A percentile compares a stretch with the other conserved stretches of the same genome.
These are phyloP conservation scores for Sinodicranocentrus sp. DNA, from an alignment of 2,888 invertebrate species.

Conservation along the genomic window DNA sequence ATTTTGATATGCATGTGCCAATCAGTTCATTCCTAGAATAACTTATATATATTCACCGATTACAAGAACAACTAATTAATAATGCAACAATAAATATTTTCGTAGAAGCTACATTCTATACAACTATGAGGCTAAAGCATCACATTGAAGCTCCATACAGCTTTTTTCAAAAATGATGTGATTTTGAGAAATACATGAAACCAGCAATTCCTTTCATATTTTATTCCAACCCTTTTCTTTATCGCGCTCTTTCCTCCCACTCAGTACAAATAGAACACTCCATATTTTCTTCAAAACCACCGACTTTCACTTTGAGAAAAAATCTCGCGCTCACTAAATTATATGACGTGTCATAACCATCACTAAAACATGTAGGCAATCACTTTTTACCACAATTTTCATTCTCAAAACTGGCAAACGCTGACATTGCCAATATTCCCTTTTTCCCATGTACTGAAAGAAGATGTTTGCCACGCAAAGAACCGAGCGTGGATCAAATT, in stretches of 20 bases:
- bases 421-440: conserved; percentile 17
- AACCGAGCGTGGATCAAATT: not conserved
- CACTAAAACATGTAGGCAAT: not conserved
- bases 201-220: not conserved
- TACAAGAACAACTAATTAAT: no score
- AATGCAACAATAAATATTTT: no score
- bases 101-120: no score
- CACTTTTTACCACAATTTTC: not conserved
- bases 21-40: no score
- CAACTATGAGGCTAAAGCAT: no score
- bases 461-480: not conserved
- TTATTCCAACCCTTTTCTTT: conserved; percentile 20
- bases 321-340: conserved; percentile 15
- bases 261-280: not conserved
- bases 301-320: no score
- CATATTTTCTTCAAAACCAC: no score
- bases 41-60: no score
- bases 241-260: not conserved
- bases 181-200: no score
- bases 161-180: no score
- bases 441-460: not conserved
- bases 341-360: conserved; percentile 39
- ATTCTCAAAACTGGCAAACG: not conserved
- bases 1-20: no score
- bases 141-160: no score